A percentile compares a stretch with the other conserved stretches of the same genome.
Conservation (phyloP, 2,797 vertebrate species). For the Gadopsis bispinosus region DNA sequence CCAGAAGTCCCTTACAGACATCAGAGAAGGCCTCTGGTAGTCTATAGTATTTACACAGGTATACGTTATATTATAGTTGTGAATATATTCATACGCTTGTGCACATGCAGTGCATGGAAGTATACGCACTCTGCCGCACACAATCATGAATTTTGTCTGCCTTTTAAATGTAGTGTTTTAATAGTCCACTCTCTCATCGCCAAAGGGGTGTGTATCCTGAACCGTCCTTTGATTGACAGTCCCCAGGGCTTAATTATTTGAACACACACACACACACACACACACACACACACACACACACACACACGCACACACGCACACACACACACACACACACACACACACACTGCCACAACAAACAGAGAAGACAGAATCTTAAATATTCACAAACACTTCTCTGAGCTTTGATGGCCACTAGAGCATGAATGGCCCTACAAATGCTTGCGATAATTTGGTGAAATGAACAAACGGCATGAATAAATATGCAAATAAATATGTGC, state of each 20-base stretch:
- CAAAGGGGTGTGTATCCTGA: conserved; percentile 42
- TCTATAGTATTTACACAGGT: neutral
- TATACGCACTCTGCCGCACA: neutral
- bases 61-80: neutral
- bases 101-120: conserved; percentile 16
- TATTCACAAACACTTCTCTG: conserved; percentile 49
- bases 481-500: conserved; percentile 47
- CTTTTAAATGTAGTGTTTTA: conserved; percentile 42
- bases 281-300: conserved; percentile 32
- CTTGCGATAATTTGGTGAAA: conserved; percentile 52
- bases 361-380: conserved; percentile 30
- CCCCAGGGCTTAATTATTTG: conserved; percentile 65
- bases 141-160: conserved; percentile 14
- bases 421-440: conserved; percentile 49
- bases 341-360: conserved; percentile 35
- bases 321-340: conserved; percentile 28
- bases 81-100: conserved; percentile 28
- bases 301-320: conserved; percentile 13
- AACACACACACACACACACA: conserved; percentile 31
- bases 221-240: conserved; percentile 59
- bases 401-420: conserved; percentile 49
- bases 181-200: conserved; percentile 23
- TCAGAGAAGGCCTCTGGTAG: neutral
- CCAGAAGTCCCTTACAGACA: neutral
- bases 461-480: conserved; percentile 46